Base-by-base conservation (phyloP, 1,140 invertebrate species). In the Eumeta japonica region DNA sequence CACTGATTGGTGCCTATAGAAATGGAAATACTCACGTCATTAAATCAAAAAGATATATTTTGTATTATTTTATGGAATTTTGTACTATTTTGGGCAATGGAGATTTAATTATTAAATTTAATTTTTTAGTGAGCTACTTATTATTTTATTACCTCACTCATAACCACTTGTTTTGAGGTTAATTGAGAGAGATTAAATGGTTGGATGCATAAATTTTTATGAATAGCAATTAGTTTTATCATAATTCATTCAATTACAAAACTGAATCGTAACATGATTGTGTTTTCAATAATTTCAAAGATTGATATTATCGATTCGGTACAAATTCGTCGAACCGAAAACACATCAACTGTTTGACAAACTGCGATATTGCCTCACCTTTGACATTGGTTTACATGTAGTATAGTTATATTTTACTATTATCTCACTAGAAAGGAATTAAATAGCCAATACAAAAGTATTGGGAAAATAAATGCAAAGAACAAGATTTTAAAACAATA, bases 271-370 rank as follows among this genome's bases (percentile, higher is more conserved):
- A 31, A 32, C 15, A 32, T 5, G 30, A 14, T 16, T 16, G 30
- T n/a, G 11, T 16, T 10, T 14, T 16, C 30, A n/a, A 14, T 14
- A 14, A 10, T 10, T 16, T n/a, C 1, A 14, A 16, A 14, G 30
- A n/a, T 15, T 10, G 0, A 16, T 10, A n/a, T 32, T 32, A 32
- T 32, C 11, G 30, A 32, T 32, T 32, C 17, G 30, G 17, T 32
- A 14, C 30, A 32, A 32, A 32, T 32, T 32, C 15, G 11, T 13
- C 14, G 30, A 32, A 32, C 14, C 14, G 14, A 16, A 14, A 16
- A n/a, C 30, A 16, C 17, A 16, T 32, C 30, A 32, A 32, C 15
- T 32, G 31, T 33, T 33, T 33, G 31, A 33, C 31, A 33, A 33
- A 33, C 31, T 33, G 31, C 16, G 31, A 17, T 17, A 17, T 33